These are phyloP conservation scores for Limanda limanda DNA, from an alignment of 2,113 vertebrate genomes.

Conservation along the genomic window DNA sequence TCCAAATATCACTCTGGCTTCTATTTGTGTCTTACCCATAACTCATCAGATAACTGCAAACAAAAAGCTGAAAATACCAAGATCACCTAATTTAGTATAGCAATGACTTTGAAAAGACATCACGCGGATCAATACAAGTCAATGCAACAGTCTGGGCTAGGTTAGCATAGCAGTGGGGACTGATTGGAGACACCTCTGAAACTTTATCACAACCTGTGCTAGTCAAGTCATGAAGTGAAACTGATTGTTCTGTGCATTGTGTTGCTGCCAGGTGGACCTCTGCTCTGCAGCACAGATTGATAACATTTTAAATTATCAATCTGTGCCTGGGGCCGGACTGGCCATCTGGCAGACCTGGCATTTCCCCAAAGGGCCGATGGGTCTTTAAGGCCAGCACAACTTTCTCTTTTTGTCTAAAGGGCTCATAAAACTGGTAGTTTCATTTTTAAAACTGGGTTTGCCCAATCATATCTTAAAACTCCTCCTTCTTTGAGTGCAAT, in stretches of 20 bases:
- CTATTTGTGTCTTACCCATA: background rate
- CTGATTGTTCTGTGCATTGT: background rate
- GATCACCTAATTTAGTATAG: background rate
- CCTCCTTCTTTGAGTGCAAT: background rate
- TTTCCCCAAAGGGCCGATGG: background rate
- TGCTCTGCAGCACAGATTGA: constrained; percentile 2
- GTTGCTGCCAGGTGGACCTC: constrained; percentile 7
- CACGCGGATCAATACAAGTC: constrained; percentile 53
- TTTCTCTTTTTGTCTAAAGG: background rate
- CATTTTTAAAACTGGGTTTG: background rate
- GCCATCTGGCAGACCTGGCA: background rate
- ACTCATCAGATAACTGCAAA: background rate
- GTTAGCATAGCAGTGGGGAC: constrained; percentile 49
- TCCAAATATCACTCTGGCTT: too few relatives aligned
- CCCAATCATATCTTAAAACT: background rate
- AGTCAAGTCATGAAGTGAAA: background rate
- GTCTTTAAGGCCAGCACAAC: background rate
- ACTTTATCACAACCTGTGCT: constrained; percentile 15
- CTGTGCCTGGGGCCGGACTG: background rate
- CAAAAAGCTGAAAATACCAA: background rate
- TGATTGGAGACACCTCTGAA: constrained; percentile 55
- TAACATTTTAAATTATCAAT: constrained; percentile 9
- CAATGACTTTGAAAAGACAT: constrained; percentile 5
- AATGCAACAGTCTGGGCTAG: constrained; percentile 37
- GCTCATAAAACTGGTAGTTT: background rate